Conservation (phyloP, 2,888 invertebrate species). For the Sarcophaga carnaria region DNA sequence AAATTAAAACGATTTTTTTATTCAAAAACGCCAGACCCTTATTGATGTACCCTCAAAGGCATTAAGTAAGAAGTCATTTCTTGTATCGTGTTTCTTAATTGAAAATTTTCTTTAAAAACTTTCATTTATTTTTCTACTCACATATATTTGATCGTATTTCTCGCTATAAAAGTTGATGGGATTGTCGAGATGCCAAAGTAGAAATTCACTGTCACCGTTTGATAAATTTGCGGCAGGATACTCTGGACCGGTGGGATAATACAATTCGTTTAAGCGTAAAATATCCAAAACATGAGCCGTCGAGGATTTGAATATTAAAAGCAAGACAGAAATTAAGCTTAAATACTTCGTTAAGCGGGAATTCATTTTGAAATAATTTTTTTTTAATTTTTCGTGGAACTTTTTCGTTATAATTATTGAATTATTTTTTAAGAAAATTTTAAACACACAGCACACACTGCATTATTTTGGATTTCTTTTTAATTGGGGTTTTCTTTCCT, state of each 20-base stretch:
- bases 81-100: neutral
- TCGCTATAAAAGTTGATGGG: slow-evolving; percentile 92
- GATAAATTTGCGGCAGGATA: slow-evolving; percentile 74
- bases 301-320: slow-evolving; percentile 66
- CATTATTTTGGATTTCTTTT: slow-evolving; percentile 54
- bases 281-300: slow-evolving; percentile 76
- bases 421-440: slow-evolving; percentile 17
- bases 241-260: slow-evolving; percentile 73
- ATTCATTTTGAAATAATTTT: slow-evolving; percentile 53
- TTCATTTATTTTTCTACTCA: slow-evolving; percentile 84
- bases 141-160: slow-evolving; percentile 89
- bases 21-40: no score
- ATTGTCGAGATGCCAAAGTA: slow-evolving; percentile 77
- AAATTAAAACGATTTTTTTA: no score
- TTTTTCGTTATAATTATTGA: slow-evolving; percentile 39
- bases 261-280: slow-evolving; percentile 76
- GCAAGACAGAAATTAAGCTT: slow-evolving; percentile 71
- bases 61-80: no score
- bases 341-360: slow-evolving; percentile 71
- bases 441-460: slow-evolving; percentile 43
- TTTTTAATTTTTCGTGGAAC: slow-evolving; percentile 49
- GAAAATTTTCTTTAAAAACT: neutral
- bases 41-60: no score
- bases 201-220: slow-evolving; percentile 79
- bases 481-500: slow-evolving; percentile 10